Base-by-base conservation (phyloP, 2,113 vertebrate species). In the Sigmodon hispidus region DNA sequence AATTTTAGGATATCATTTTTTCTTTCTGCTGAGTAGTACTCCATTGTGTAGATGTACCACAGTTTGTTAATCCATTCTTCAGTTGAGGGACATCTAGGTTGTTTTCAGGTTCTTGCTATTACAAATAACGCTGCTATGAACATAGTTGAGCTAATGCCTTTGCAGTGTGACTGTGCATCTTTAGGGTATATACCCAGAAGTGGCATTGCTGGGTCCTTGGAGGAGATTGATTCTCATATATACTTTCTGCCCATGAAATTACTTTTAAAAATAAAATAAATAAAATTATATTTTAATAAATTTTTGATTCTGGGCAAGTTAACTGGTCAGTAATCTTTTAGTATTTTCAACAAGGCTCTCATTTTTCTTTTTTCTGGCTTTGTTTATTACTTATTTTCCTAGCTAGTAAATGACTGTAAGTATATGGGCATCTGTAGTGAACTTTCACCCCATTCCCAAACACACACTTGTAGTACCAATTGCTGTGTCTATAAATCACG, bases 241-340 rank as follows among this genome's bases (percentile, higher is more conserved):
- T 43, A 65, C 40, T 76, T 70, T 81, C 13, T 29, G 67, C 7
- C 24, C 15, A 75, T 1, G 79, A 5, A 84, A 50, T 87, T 89
- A 65, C n/a, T n/a, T 95, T 91, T 96, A 45, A 59, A 87, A 96
- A 43, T 69, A 63, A 85, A 76, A 34, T 81, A 89, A 90, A 52
- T 36, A 15, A 59, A 94, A 79, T n/a, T 4, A 69, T 0, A 4
- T 1, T 87, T 61, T 67, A 40, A 61, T 34, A 1, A 3, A 75
- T 7, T 8, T 61, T 63, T 29, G 17, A 19, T 11, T 84, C 16
- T 4, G 19, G 31, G 45, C 45, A 61, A 19, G 87, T 89, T 63
- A 93, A 55, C 13, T 40, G 77, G 86, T 87, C 43, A 84, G 0
- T 15, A 87, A 69, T 40, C 40, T 65, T 50, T 63, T 9, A 90